phyloP scores from a whole-genome alignment of 2,797 vertebrate genomes.

The Leptatherina wallacei region DNA sequence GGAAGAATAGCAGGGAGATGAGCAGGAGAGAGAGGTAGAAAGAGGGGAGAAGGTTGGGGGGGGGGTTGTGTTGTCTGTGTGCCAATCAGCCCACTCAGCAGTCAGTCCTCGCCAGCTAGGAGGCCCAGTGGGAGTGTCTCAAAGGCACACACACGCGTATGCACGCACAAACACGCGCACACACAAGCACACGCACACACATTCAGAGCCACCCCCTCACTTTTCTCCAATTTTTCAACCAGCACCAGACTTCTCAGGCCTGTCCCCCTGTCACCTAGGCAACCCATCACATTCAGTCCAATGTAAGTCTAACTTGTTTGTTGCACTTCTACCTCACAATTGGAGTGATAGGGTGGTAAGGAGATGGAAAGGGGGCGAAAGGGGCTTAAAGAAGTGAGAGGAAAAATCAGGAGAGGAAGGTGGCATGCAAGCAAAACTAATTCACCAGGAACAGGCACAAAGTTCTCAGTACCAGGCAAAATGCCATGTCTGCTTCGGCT shows the following conservation, averaged over 20 bases:
- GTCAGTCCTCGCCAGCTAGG: conserved; percentile 58
- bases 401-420: conserved; percentile 15
- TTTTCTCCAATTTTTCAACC: conserved; percentile 53
- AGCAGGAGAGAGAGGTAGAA: conserved; percentile 9
- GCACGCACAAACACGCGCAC: conserved; percentile 24
- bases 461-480: conserved; percentile 41
- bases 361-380: not conserved
- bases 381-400: not conserved
- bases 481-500: conserved; percentile 32
- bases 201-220: conserved; percentile 52
- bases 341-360: conserved; percentile 25
- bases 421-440: conserved; percentile 52
- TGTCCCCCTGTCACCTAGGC: conserved; percentile 57
- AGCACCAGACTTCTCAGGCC: conserved; percentile 53
- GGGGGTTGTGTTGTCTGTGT: conserved; percentile 42
- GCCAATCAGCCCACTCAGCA: conserved; percentile 74
- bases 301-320: conserved; percentile 64
- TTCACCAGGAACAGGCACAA: conserved; percentile 26
- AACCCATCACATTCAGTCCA: conserved; percentile 65
- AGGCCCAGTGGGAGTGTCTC: conserved; percentile 56
- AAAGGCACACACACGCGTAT: conserved; percentile 38
- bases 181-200: conserved; percentile 23
- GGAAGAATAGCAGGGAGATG: conserved; percentile 36
- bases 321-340: conserved; percentile 57
- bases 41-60: conserved; percentile 12